Base-by-base conservation (phyloP, 2,888 invertebrate species). In the Andrena trimmerana region DNA sequence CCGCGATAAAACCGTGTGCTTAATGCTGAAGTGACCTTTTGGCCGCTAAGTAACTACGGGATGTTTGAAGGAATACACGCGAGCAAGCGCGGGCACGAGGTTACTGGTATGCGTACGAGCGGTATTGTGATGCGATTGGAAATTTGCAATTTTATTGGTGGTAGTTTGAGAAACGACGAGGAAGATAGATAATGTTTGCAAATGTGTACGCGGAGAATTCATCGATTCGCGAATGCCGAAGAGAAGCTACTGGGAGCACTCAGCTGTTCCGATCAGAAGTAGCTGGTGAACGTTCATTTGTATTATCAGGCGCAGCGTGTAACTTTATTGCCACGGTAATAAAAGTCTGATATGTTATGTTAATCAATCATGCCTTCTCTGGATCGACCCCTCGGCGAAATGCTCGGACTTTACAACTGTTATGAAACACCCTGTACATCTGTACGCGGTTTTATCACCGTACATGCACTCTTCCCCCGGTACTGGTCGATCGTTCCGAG, bases 401-500 rank as follows among this genome's bases (percentile, higher is more conserved):
- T 10, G n/a, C 20, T 3, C 62, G 31, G 29, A 10, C 20, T 54
- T 54, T 33, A 8, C 54, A 52, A 31, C 16, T 1, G 16, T 31
- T 16, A 2, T 16, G 50, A 24, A 60, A 7, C 29, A 33, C 16
- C 48, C 59, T 31, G 29, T 42, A 62, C 50, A 71, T 42, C 29
- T 29, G 29, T 31, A 54, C 59, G 60, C 36, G 54, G 10, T 59
- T 57, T 59, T 50, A 60, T 50, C 27, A 29, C 69, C 8, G 7
- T 60, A 13, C 13, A 62, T 59, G 16, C 52, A 27, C 74, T 24
- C 33, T n/a, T n/a, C 48, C 29, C 29, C 29, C 16, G n/a, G n/a
- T 31, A 42, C 16, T 33, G 72, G 65, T 62, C 79, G 70, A 74
- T 54, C 67, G 54, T 60, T 54, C 36, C 68, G 76, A 50, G 72